Conservation (phyloP, 2,888 invertebrate species). For the Plagodis pulveraria region DNA sequence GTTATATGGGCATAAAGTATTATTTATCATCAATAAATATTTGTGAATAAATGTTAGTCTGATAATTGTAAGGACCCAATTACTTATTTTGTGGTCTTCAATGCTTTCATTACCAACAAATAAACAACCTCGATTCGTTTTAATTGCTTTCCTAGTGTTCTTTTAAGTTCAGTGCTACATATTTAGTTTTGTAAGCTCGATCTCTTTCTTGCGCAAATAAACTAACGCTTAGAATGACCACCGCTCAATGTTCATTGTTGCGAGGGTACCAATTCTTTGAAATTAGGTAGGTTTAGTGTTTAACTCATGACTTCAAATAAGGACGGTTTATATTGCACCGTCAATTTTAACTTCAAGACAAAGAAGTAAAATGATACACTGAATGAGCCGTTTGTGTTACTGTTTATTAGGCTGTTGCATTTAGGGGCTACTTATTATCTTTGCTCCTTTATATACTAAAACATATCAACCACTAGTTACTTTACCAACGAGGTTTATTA, state of each 20-base stretch:
- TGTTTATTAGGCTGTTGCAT: too few relatives aligned
- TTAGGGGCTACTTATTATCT: too few relatives aligned
- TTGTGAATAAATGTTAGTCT: too few relatives aligned
- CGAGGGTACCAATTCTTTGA: not conserved
- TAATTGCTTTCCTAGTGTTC: slow-evolving; percentile 34
- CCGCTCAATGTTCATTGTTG: slow-evolving; percentile 9
- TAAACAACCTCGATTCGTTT: slow-evolving; percentile 38
- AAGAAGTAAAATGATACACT: too few relatives aligned
- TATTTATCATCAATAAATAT: too few relatives aligned
- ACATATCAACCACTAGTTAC: too few relatives aligned
- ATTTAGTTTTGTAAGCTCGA: slow-evolving; percentile 32
- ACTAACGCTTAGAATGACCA: slow-evolving; percentile 23
- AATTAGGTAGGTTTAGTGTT: not conserved
- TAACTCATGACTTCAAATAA: too few relatives aligned
- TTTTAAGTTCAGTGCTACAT: slow-evolving; percentile 27
- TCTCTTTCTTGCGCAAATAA: slow-evolving; percentile 25
- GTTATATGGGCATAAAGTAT: not conserved
- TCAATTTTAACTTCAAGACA: too few relatives aligned
- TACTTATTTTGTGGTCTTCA: slow-evolving; percentile 16
- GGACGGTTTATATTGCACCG: too few relatives aligned
- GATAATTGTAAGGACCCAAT: not conserved
- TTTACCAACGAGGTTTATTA: too few relatives aligned
- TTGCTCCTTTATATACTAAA: too few relatives aligned
- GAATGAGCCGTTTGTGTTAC: too few relatives aligned
- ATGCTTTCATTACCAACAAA: slow-evolving; percentile 32